Percentiles rank a stretch among this genome's conserved stretches.
phyloP scores from a whole-genome alignment of 2,113 vertebrate species.

The Ctenodactylus gundi region DNA sequence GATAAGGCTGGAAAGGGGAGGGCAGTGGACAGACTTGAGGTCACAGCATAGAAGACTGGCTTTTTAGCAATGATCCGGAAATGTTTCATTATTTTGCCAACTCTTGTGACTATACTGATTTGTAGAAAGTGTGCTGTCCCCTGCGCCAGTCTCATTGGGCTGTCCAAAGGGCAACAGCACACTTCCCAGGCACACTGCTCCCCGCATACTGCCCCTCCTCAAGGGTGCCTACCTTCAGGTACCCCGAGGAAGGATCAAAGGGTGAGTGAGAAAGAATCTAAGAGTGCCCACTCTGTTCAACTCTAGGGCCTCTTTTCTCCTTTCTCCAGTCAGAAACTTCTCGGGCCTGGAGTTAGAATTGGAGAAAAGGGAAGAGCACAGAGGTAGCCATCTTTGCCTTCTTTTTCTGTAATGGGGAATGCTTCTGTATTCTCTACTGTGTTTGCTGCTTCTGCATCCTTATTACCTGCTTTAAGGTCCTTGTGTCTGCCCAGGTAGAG shows the following conservation, averaged over 20 bases:
- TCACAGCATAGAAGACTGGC: too few relatives aligned
- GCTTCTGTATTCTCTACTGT: not conserved
- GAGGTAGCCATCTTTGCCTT: not conserved
- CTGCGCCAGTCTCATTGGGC: not conserved
- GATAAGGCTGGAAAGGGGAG: not conserved
- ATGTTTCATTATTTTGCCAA: not conserved
- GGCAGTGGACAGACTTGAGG: not conserved
- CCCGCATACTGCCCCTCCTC: not conserved
- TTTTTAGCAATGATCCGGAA: not conserved
- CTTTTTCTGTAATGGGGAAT: not conserved
- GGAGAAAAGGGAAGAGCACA: not conserved
- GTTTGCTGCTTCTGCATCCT: not conserved
- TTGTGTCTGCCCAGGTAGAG: not conserved
- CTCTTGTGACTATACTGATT: not conserved
- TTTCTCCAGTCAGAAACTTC: not conserved
- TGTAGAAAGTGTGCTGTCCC: not conserved
- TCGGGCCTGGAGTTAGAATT: not conserved
- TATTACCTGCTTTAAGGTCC: not conserved
- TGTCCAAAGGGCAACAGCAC: not conserved
- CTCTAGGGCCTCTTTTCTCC: not conserved
- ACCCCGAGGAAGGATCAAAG: not conserved
- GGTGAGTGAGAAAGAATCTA: not conserved
- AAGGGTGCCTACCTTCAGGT: not conserved
- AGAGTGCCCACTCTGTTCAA: not conserved
- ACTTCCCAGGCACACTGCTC: not conserved